Percentiles rank a stretch among this genome's conserved stretches.
Evolutionary conservation across 2,797 vertebrate species (phyloP).

Genomic region (Somateria mollissima): DNA sequence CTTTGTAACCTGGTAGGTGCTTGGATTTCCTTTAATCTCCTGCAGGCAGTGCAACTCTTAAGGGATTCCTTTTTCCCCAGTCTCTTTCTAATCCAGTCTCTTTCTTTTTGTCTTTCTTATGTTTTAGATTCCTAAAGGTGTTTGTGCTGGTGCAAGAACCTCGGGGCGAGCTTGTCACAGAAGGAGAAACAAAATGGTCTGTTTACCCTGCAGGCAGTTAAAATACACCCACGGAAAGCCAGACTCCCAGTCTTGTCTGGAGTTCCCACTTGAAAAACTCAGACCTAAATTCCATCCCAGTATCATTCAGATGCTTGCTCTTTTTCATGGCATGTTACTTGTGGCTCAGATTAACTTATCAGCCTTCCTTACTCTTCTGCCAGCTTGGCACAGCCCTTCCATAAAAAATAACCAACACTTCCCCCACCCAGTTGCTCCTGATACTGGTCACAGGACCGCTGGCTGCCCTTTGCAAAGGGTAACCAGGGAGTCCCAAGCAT

Average conservation of each 20-base stretch:
- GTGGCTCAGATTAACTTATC: constrained; percentile 74
- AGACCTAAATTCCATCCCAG: constrained; percentile 44
- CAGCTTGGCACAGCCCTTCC: not conserved
- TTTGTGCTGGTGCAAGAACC: constrained; percentile 84
- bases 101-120: constrained; percentile 80
- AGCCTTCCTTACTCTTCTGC: not conserved
- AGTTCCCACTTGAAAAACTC: constrained; percentile 50
- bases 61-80: constrained; percentile 33
- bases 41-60: constrained; percentile 24
- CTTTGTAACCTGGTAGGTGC: not conserved
- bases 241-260: constrained; percentile 47
- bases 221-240: constrained; percentile 36
- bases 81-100: constrained; percentile 69
- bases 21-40: constrained; percentile 21
- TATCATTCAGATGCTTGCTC: constrained; percentile 57
- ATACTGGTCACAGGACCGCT: not conserved
- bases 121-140: constrained; percentile 96
- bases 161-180: constrained; percentile 88
- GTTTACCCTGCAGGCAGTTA: constrained; percentile 74
- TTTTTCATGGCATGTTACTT: constrained; percentile 80
- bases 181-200: constrained; percentile 75
- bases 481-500: not conserved
- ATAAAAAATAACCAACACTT: not conserved
- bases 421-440: not conserved
- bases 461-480: not conserved